Percentiles rank a stretch among this genome's conserved stretches.
These are phyloP conservation scores for Strix uralensis DNA, from an alignment of 2,113 vertebrate species.

Conservation along the genomic window DNA sequence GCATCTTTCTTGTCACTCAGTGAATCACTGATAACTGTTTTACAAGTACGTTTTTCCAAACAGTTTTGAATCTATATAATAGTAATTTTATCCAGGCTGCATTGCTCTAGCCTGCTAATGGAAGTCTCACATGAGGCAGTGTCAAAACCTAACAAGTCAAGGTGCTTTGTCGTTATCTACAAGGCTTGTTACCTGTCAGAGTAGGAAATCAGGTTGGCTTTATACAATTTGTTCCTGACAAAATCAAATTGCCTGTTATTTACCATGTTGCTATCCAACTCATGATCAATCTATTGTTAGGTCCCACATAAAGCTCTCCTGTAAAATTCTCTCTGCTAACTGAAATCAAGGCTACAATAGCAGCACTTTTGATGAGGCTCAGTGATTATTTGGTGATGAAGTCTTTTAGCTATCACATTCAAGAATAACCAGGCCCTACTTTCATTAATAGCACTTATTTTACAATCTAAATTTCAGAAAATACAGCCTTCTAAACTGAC, in stretches of 20 bases:
- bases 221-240: conserved; percentile 66
- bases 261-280: conserved; percentile 65
- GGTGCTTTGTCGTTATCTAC: conserved; percentile 55
- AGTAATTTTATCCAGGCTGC: conserved; percentile 28
- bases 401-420: conserved; percentile 41
- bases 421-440: conserved; percentile 17
- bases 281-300: conserved; percentile 69
- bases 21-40: background rate
- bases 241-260: conserved; percentile 69
- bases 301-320: conserved; percentile 41
- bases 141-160: conserved; percentile 63
- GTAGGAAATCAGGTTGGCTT: conserved; percentile 62
- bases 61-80: background rate
- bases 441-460: conserved; percentile 56
- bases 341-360: conserved; percentile 55
- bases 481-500: conserved; percentile 15
- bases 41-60: background rate
- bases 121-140: conserved; percentile 31
- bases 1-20: background rate
- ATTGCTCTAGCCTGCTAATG: conserved; percentile 30
- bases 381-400: conserved; percentile 63
- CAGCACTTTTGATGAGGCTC: conserved; percentile 13
- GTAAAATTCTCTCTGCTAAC: conserved; percentile 53
- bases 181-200: conserved; percentile 62
- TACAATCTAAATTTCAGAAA: conserved; percentile 52